A percentile compares a stretch with the other conserved stretches of the same genome.
phyloP scores from a whole-genome alignment of 2,888 invertebrate species.

The Hymenopus coronatus region DNA sequence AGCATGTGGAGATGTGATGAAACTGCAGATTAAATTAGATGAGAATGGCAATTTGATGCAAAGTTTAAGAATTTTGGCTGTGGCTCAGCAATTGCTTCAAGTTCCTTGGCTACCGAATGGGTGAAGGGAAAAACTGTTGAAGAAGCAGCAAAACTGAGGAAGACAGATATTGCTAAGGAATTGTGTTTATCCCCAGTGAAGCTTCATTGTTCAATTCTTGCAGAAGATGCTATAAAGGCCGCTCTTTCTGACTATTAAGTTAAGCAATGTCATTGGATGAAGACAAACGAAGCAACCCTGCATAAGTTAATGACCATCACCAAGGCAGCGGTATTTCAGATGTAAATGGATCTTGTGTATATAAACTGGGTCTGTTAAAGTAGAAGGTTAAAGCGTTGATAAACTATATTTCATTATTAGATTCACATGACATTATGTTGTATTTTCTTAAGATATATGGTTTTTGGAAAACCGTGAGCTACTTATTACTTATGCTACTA shows the following conservation, averaged over 20 bases:
- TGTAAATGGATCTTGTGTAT: too few relatives aligned
- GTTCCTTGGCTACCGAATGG: conserved; percentile 96
- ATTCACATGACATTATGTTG: too few relatives aligned
- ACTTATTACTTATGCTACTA: too few relatives aligned
- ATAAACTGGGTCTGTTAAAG: too few relatives aligned
- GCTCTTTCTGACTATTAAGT: conserved; percentile 94
- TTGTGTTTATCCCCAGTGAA: too few relatives aligned
- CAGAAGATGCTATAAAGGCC: conserved; percentile 99
- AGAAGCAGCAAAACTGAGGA: too few relatives aligned
- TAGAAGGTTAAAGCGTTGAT: too few relatives aligned
- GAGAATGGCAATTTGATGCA: conserved; percentile 95
- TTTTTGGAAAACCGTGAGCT: too few relatives aligned
- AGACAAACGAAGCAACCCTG: background rate
- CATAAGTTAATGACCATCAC: background rate
- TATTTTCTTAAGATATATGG: too few relatives aligned
- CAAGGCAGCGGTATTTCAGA: too few relatives aligned
- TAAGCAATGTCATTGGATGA: conserved; percentile 56
- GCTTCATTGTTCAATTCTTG: conserved; percentile 77
- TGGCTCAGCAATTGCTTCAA: conserved; percentile 97
- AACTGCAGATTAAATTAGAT: conserved; percentile 94
- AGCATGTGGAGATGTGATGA: conserved; percentile 99
- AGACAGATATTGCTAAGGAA: too few relatives aligned
- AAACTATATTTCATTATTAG: too few relatives aligned
- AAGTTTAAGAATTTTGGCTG: conserved; percentile 99
- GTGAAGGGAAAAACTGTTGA: conserved; percentile 92